These are phyloP conservation scores for Anastrepha obliqua DNA, from an alignment of 1,140 invertebrate genomes.

Conservation along the genomic window DNA sequence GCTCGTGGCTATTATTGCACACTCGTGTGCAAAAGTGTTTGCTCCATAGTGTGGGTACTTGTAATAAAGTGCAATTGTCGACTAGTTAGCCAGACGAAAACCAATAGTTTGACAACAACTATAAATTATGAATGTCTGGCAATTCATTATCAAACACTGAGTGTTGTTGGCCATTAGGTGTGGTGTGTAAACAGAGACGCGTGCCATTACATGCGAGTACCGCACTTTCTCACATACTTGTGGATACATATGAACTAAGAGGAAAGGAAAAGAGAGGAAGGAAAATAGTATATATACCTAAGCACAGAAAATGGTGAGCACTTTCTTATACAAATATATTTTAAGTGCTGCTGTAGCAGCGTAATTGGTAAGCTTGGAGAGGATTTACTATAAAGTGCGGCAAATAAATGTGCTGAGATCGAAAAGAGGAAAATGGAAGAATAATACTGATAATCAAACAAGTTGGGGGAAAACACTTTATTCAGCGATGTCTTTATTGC, in stretches of 20 bases:
- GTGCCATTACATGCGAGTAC: background rate
- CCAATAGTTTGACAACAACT: constrained; percentile 44
- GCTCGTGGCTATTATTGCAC: background rate
- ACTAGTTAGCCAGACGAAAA: constrained; percentile 15
- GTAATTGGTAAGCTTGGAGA: background rate
- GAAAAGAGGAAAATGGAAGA: background rate
- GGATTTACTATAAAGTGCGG: background rate
- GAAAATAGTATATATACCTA: background rate
- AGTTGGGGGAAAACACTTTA: too few relatives aligned
- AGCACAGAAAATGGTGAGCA: background rate
- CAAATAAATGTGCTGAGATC: constrained; percentile 4
- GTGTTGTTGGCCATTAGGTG: constrained; percentile 22
- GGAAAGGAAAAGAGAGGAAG: too few relatives aligned
- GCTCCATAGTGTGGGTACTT: background rate
- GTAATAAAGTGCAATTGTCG: constrained; percentile 11
- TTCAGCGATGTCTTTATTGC: too few relatives aligned
- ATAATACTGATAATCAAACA: too few relatives aligned
- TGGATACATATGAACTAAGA: background rate
- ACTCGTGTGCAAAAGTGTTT: background rate
- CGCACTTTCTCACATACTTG: background rate
- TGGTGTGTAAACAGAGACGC: constrained; percentile 34
- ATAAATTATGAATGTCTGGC: constrained; percentile 46
- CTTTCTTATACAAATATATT: constrained; percentile 40
- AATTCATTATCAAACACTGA: constrained; percentile 46
- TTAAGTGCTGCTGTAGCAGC: constrained; percentile 26